Evolutionary conservation across 2,888 invertebrate genomes (phyloP).

Genomic region (Ceratothoa steindachneri): DNA sequence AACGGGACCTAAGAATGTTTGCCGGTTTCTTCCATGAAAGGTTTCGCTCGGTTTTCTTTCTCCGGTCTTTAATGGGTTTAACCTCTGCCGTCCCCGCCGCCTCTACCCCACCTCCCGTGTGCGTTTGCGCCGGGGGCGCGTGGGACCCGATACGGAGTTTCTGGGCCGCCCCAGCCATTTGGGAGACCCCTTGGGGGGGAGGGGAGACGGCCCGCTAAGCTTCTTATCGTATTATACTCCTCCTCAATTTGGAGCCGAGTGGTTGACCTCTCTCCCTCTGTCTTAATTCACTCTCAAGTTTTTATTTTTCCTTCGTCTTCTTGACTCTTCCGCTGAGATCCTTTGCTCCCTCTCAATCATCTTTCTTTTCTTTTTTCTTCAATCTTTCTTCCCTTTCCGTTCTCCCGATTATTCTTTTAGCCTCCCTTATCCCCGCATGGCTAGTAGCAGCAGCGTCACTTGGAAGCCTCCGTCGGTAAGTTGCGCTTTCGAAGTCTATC

Average conservation of each 20-base stretch:
- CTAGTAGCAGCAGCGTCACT: too few relatives aligned
- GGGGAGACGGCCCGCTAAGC: slow-evolving; percentile 17
- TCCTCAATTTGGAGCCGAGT: not conserved
- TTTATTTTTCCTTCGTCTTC: not conserved
- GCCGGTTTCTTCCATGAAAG: too few relatives aligned
- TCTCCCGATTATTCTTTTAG: too few relatives aligned
- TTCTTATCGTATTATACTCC: slow-evolving; percentile 10
- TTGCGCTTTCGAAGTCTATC: too few relatives aligned
- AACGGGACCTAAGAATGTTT: too few relatives aligned
- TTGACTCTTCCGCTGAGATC: not conserved
- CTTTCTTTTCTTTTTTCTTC: not conserved
- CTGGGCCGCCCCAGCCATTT: too few relatives aligned
- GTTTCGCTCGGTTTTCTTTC: not conserved
- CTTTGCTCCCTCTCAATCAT: not conserved
- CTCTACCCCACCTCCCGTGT: not conserved
- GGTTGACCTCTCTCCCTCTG: not conserved
- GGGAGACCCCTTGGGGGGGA: too few relatives aligned
- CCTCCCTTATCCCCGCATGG: too few relatives aligned
- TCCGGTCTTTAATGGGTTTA: not conserved
- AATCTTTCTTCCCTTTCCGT: too few relatives aligned
- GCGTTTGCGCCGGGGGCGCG: not conserved
- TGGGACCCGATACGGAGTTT: not conserved
- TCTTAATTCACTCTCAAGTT: too few relatives aligned
- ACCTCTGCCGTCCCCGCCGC: not conserved
- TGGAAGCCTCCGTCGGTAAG: too few relatives aligned